phyloP scores from a whole-genome alignment of 2,113 vertebrate genomes.

The Leucosticte australis region DNA sequence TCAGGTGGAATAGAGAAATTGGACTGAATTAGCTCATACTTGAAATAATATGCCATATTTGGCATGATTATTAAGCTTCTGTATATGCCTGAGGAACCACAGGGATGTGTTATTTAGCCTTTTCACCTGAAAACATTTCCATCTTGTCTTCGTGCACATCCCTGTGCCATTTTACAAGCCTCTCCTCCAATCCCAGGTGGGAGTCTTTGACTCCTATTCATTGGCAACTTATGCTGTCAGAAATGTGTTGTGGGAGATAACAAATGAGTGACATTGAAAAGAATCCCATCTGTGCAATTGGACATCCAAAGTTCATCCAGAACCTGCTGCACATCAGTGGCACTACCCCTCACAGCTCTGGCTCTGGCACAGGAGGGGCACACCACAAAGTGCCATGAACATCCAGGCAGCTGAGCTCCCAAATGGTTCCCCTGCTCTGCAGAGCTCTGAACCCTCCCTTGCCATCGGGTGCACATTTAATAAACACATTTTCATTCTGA shows the following conservation, averaged over 20 bases:
- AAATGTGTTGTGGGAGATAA: not conserved
- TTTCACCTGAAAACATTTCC: not conserved
- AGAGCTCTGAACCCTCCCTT: not conserved
- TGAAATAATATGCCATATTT: not conserved
- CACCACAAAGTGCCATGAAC: accelerated
- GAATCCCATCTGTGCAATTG: not conserved
- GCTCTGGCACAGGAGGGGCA: not conserved
- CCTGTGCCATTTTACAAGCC: not conserved
- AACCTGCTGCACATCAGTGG: not conserved
- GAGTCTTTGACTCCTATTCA: not conserved
- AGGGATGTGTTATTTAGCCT: not conserved
- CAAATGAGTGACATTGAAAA: not conserved
- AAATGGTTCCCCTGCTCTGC: not conserved
- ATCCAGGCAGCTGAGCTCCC: not conserved
- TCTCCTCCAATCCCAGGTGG: not conserved
- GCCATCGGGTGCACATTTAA: not conserved
- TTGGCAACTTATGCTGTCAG: not conserved
- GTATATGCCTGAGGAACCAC: not conserved
- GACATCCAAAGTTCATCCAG: not conserved
- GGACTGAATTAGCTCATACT: not conserved
- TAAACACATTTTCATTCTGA: not conserved
- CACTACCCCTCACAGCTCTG: not conserved
- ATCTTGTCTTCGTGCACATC: not conserved
- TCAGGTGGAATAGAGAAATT: not conserved
- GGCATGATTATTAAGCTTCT: not conserved